Evolutionary conservation across 2,113 vertebrate genomes (phyloP).

Genomic region (Damaliscus lunatus): DNA sequence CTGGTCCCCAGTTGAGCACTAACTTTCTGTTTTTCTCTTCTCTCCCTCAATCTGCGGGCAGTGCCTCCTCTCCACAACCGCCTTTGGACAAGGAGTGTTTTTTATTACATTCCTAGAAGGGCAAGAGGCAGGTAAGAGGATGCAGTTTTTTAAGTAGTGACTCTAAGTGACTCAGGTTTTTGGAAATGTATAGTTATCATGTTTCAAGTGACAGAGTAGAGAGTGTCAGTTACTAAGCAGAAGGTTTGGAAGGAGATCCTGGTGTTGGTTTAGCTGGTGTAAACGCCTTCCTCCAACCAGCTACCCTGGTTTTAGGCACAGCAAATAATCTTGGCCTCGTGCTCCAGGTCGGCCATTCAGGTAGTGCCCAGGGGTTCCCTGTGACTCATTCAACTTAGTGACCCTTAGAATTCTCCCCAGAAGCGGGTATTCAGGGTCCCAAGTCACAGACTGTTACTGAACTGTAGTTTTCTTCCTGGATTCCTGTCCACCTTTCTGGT

Average conservation of each 20-base stretch:
- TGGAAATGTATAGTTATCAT: background rate
- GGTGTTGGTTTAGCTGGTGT: background rate
- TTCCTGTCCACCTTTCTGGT: background rate
- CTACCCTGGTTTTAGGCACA: background rate
- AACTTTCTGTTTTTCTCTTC: background rate
- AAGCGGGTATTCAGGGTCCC: fast-evolving
- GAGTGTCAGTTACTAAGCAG: background rate
- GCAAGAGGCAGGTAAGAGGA: slow-evolving; percentile 80
- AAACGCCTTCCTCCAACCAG: fast-evolving
- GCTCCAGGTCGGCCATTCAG: background rate
- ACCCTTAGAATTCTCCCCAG: background rate
- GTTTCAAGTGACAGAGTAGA: background rate
- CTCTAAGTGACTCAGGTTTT: background rate
- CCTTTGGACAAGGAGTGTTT: slow-evolving; percentile 84
- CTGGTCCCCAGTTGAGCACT: background rate
- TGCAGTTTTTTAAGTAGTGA: background rate
- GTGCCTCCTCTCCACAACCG: slow-evolving; percentile 83
- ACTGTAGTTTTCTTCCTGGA: background rate
- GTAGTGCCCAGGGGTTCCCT: too few relatives aligned
- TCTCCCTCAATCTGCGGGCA: slow-evolving; percentile 17
- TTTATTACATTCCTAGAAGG: slow-evolving; percentile 81
- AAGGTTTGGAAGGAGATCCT: background rate
- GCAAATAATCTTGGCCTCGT: too few relatives aligned
- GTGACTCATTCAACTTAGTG: background rate
- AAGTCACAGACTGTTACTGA: background rate